Evolutionary conservation across 35 echinoderm and acorn worm species (phyloP).

Genomic region (Eucidaris tribuloides): DNA sequence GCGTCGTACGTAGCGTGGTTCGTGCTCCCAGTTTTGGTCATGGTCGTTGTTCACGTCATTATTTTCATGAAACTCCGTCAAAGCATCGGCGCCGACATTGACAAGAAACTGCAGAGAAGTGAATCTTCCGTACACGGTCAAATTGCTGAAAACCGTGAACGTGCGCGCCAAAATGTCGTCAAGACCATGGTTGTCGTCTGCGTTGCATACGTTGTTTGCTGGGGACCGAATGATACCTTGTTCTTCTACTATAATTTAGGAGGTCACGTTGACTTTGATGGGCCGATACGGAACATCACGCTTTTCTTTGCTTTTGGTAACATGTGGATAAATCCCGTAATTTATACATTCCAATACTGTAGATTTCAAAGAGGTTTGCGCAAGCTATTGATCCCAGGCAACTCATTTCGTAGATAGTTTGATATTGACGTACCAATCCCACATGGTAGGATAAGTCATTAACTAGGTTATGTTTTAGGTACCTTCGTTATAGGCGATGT

Average conservation of each 20-base stretch:
- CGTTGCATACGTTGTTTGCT: constrained; percentile 56
- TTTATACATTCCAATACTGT: constrained; percentile 58
- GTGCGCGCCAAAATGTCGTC: constrained; percentile 38
- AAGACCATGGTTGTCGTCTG: constrained; percentile 63
- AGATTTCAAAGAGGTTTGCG: constrained; percentile 43
- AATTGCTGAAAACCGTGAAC: neutral
- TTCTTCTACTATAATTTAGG: constrained; percentile 20
- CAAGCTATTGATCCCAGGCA: too few relatives aligned
- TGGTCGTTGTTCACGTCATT: constrained; percentile 35
- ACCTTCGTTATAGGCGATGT: too few relatives aligned
- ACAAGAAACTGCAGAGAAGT: neutral
- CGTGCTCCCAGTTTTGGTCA: constrained; percentile 31
- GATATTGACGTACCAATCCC: too few relatives aligned
- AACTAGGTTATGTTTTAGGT: too few relatives aligned
- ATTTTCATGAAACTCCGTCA: constrained; percentile 15
- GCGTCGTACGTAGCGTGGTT: constrained; percentile 1
- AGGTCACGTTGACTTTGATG: neutral
- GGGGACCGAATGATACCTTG: constrained; percentile 28
- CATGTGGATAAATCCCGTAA: constrained; percentile 70
- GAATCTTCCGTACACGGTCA: neutral
- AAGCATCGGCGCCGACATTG: neutral
- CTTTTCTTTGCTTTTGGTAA: constrained; percentile 46
- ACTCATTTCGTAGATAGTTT: too few relatives aligned
- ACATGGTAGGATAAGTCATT: too few relatives aligned
- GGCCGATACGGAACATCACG: constrained; percentile 8